phyloP scores from a whole-genome alignment of 2,113 vertebrate genomes.

The Lipophrys pholis region DNA sequence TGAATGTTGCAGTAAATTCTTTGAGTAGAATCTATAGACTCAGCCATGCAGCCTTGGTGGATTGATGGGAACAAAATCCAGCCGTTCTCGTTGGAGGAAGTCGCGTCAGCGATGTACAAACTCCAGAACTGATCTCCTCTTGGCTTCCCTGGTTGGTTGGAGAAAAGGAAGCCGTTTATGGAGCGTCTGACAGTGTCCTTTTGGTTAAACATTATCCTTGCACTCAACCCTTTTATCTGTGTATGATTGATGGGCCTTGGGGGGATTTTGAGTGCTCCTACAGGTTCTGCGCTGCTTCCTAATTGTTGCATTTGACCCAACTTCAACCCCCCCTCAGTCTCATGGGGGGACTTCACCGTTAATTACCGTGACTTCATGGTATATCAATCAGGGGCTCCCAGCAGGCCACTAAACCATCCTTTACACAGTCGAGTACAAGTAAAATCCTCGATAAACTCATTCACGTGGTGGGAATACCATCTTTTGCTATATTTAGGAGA shows the following conservation, averaged over 20 bases:
- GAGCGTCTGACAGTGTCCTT: slow-evolving; percentile 48
- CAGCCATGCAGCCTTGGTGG: neutral
- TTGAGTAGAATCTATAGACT: neutral
- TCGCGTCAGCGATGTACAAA: slow-evolving; percentile 13
- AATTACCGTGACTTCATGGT: slow-evolving; percentile 75
- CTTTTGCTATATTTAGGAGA: slow-evolving; percentile 36
- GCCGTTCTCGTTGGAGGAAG: slow-evolving; percentile 5
- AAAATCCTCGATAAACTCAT: slow-evolving; percentile 31
- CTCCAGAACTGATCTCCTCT: slow-evolving; percentile 26
- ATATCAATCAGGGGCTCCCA: slow-evolving; percentile 70
- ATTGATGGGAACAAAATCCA: slow-evolving; percentile 1
- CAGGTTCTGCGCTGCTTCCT: slow-evolving; percentile 66
- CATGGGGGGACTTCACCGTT: slow-evolving; percentile 64
- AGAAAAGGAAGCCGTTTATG: slow-evolving; percentile 74
- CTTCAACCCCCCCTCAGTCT: slow-evolving; percentile 49
- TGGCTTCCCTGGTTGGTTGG: slow-evolving; percentile 43
- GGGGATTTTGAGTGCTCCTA: slow-evolving; percentile 64
- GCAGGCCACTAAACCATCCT: slow-evolving; percentile 21
- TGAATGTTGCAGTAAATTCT: neutral
- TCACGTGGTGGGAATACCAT: slow-evolving; percentile 33
- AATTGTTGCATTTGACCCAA: slow-evolving; percentile 60
- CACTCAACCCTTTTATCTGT: slow-evolving; percentile 77
- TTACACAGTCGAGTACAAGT: slow-evolving; percentile 14
- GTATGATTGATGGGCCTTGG: slow-evolving; percentile 74
- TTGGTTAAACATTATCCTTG: slow-evolving; percentile 71